Evolutionary conservation across 2,888 invertebrate genomes (phyloP), one percentile per base, ranked within the genome.

Genomic region (Lymantria dispar): DNA sequence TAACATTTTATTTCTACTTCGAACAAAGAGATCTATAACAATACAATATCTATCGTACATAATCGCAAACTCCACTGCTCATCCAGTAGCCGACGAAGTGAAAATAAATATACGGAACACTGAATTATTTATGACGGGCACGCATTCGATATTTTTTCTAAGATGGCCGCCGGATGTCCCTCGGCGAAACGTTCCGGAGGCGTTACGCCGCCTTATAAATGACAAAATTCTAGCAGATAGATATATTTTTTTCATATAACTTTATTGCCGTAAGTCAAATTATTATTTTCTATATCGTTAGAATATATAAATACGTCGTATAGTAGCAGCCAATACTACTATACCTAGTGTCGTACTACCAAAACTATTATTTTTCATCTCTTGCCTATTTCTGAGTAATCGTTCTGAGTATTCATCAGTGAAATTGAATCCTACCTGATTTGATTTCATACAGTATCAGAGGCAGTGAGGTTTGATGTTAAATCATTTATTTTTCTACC

Each of bases 101-200:
- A 67, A 67, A 67, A 69, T 66, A 66, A 64, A 66, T 62, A 68
- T 56, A 56, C 69, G 61, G 64, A 57, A 68, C 59, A 43, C 48
- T 69, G 67, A 67, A 67, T 67, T 63, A 67, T 67, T 69, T 66
- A 67, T 67, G 59, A 52, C 52, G 55, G 51, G 46, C 47, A 58
- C 58, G 58, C 61, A 63, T 58, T 58, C 61, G 58, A 61, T 71
- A 67, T 66, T 70, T 64, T 55, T 61, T 56, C 48, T 58, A 65
- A 72, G 67, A 74, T 66, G 76, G 67, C 72, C 52, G 54, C 54
- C 70, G 75, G 74, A 69, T 62, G 63, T 72, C 74, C 69, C 62
- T 52, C 55, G 68, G 63, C 70, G 68, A 62, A 70, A 63, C 64
- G 61, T 72, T 64, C 64, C 50, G 58, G 60, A 61, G 65, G 60